Evolutionary conservation across 2,797 vertebrate genomes (phyloP).

Genomic region (Euthynnus affinis): DNA sequence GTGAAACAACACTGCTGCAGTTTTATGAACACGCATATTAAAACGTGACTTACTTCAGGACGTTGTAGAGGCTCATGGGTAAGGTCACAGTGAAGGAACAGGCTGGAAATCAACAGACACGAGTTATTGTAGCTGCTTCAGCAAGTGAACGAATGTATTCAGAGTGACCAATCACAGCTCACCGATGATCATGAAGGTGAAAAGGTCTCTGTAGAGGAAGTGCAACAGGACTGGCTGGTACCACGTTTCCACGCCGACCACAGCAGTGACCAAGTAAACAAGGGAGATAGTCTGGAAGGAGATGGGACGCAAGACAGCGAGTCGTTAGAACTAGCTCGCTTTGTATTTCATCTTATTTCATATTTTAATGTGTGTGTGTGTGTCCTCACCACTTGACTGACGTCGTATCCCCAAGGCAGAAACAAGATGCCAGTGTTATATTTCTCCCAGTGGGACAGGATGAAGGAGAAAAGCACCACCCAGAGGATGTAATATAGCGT

Average conservation of each 20-base stretch:
- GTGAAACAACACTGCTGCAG: background rate
- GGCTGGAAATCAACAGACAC: slow-evolving; percentile 78
- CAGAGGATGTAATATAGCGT: slow-evolving; percentile 95
- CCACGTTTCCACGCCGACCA: slow-evolving; percentile 98
- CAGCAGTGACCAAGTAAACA: slow-evolving; percentile 95
- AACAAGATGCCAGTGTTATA: slow-evolving; percentile 99
- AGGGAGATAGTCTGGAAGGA: slow-evolving; percentile 94
- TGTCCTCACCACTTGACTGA: slow-evolving; percentile 96
- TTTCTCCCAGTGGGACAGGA: slow-evolving; percentile 99
- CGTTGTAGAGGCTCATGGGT: slow-evolving; percentile 97
- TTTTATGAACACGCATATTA: rapidly evolving
- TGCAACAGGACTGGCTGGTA: slow-evolving; percentile 91
- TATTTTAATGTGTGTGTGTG: background rate
- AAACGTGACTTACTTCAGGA: slow-evolving; percentile 89
- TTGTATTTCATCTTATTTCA: background rate
- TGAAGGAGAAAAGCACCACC: slow-evolving; percentile 99
- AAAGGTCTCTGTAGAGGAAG: slow-evolving; percentile 96
- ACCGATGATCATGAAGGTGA: slow-evolving; percentile 97
- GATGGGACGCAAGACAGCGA: slow-evolving; percentile 15
- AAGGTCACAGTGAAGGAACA: slow-evolving; percentile 94
- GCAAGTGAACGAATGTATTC: background rate
- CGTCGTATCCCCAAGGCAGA: slow-evolving; percentile 98
- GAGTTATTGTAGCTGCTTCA: background rate
- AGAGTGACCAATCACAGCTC: slow-evolving; percentile 72
- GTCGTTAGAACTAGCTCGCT: background rate